Evolutionary conservation across 2,797 vertebrate species (phyloP).

Genomic region (Anguilla pacifica): DNA sequence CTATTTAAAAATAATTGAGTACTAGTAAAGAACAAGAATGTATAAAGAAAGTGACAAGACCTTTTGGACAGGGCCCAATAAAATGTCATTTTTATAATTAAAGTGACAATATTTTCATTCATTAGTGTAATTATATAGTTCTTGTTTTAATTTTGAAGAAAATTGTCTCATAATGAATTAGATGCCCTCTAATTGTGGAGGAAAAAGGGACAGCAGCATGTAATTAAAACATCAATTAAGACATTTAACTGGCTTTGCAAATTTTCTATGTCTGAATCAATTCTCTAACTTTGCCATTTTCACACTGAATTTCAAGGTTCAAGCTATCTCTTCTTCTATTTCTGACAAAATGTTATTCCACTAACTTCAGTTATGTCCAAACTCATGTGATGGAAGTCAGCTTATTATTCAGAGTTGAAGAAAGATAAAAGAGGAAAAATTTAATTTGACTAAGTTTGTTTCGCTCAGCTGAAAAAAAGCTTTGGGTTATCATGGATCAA

Average conservation of each 20-base stretch:
- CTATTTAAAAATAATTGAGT: neutral
- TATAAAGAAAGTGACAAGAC: neutral
- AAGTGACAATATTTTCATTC: slow-evolving; percentile 15
- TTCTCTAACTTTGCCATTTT: neutral
- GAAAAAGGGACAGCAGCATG: neutral
- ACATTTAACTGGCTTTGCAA: neutral
- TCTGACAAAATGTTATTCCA: neutral
- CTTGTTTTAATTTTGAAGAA: neutral
- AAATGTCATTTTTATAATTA: slow-evolving; percentile 18
- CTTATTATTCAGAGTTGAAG: neutral
- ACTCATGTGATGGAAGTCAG: neutral
- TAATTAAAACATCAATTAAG: slow-evolving; percentile 18
- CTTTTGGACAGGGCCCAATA: neutral
- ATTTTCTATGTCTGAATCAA: neutral
- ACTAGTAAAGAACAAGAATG: neutral
- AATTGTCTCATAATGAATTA: slow-evolving; percentile 2
- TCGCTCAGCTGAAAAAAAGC: neutral
- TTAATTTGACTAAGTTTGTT: neutral
- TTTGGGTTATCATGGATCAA: neutral
- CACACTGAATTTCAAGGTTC: neutral
- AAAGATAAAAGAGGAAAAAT: neutral
- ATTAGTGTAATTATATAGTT: neutral
- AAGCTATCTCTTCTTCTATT: neutral
- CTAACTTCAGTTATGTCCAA: neutral
- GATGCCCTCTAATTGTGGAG: neutral